phyloP scores from a whole-genome alignment of 2,888 invertebrate species.

The Campoplex capitator region DNA sequence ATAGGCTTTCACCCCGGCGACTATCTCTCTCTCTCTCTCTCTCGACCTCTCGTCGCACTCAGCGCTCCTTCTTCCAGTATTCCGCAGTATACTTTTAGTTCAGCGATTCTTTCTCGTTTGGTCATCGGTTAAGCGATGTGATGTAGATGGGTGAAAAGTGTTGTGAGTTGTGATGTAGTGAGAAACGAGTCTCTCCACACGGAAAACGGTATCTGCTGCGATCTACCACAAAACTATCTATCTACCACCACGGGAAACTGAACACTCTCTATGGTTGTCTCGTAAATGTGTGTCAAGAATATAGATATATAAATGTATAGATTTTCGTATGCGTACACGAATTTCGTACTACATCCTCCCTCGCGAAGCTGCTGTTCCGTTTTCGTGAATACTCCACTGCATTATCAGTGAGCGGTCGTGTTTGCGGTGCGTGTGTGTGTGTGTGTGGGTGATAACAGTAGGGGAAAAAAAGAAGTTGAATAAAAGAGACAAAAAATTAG shows the following conservation, averaged over 20 bases:
- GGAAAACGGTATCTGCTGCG: not conserved
- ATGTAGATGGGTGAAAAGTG: no score
- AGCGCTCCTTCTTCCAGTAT: no score
- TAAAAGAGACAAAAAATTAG: slow-evolving; percentile 71
- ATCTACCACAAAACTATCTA: not conserved
- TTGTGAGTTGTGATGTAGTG: no score
- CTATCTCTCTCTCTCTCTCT: no score
- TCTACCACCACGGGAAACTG: not conserved
- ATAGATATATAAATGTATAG: not conserved
- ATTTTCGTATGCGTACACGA: not conserved
- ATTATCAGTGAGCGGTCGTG: slow-evolving; percentile 50
- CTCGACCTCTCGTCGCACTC: no score
- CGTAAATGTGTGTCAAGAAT: not conserved
- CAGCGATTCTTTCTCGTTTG: no score
- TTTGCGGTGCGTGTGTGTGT: slow-evolving; percentile 11
- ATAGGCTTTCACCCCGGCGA: no score
- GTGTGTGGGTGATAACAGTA: slow-evolving; percentile 18
- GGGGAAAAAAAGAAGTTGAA: slow-evolving; percentile 38
- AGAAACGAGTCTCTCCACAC: no score
- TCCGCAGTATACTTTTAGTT: no score
- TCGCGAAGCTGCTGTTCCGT: not conserved
- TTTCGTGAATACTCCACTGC: slow-evolving; percentile 1
- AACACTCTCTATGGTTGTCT: not conserved
- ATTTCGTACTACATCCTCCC: not conserved
- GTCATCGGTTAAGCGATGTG: no score